These are phyloP conservation scores for Drosophila bunnanda DNA, from an alignment of 2,888 invertebrate species.

Conservation along the genomic window DNA sequence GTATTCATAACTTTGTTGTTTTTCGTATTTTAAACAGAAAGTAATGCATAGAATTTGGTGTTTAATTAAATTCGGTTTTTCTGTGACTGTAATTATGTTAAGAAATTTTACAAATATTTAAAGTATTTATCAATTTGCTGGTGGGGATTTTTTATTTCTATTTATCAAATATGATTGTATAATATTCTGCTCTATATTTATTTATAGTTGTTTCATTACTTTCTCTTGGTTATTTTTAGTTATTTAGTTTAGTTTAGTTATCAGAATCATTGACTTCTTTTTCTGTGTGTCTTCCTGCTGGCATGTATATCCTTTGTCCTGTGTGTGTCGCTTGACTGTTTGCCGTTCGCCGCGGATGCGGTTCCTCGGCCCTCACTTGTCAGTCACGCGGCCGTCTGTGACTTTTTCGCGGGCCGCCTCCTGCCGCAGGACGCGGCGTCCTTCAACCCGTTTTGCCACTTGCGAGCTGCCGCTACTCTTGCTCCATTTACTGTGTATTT, in stretches of 20 bases:
- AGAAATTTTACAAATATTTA: background rate
- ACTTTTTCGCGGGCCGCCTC: slow-evolving; percentile 43
- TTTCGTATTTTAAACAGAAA: background rate
- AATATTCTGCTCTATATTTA: background rate
- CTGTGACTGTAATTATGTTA: rapidly evolving
- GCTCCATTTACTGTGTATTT: slow-evolving; percentile 78
- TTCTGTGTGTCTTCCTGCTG: slow-evolving; percentile 36
- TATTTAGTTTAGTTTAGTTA: background rate
- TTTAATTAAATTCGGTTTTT: background rate
- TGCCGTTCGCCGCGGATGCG: slow-evolving; percentile 46
- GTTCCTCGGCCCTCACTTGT: slow-evolving; percentile 60
- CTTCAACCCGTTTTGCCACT: slow-evolving; percentile 26
- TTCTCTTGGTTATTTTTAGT: background rate
- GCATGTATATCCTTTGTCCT: slow-evolving; percentile 41
- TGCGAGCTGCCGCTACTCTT: slow-evolving; percentile 46
- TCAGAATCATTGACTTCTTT: background rate
- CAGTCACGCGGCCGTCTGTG: slow-evolving; percentile 68
- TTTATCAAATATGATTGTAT: background rate
- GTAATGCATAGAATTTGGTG: background rate
- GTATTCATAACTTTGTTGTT: rapidly evolving
- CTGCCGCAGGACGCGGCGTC: slow-evolving; percentile 11
- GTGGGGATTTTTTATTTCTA: background rate
- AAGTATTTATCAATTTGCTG: too few species aligned
- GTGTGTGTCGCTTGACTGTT: slow-evolving; percentile 34
- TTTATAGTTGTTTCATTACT: rapidly evolving